Conservation (phyloP, 2,113 vertebrate species). For the Ceuthmochares aereus region DNA sequence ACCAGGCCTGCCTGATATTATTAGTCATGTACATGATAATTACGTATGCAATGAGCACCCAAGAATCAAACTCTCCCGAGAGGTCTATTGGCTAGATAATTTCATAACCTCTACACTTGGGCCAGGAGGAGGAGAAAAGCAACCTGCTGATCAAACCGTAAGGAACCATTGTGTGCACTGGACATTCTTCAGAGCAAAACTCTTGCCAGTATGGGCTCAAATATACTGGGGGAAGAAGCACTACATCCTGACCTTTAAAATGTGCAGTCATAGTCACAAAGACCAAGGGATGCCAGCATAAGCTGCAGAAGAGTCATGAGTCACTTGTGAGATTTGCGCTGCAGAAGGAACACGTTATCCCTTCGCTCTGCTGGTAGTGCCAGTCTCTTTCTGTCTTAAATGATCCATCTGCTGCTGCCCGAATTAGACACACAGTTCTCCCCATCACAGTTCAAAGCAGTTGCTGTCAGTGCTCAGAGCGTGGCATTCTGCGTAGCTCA, state of each 20-base stretch:
- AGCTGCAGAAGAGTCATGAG: slow-evolving; percentile 57
- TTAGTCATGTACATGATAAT: slow-evolving; percentile 10
- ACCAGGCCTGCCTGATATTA: slow-evolving; percentile 8
- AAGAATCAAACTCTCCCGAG: neutral
- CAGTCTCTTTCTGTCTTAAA: slow-evolving; percentile 60
- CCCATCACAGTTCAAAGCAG: neutral
- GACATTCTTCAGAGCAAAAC: neutral
- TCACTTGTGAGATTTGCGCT: slow-evolving; percentile 54
- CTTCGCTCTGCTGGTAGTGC: slow-evolving; percentile 58
- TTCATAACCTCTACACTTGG: neutral
- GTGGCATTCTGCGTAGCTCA: fast-evolving
- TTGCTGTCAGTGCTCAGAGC: fast-evolving
- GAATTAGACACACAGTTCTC: slow-evolving; percentile 57
- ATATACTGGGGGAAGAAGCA: neutral
- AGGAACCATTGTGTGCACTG: neutral
- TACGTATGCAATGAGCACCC: neutral
- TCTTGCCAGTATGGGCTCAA: neutral
- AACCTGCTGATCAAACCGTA: neutral
- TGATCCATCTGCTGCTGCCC: slow-evolving; percentile 65
- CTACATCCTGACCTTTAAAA: slow-evolving; percentile 44
- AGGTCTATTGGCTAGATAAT: neutral
- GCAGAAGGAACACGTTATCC: slow-evolving; percentile 55
- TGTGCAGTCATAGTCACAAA: slow-evolving; percentile 14
- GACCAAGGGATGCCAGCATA: slow-evolving; percentile 15
- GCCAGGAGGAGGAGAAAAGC: neutral